Evolutionary conservation across 2,113 vertebrate genomes (phyloP), one percentile per base, ranked within the genome.

Genomic region (Corapipo altera): DNA sequence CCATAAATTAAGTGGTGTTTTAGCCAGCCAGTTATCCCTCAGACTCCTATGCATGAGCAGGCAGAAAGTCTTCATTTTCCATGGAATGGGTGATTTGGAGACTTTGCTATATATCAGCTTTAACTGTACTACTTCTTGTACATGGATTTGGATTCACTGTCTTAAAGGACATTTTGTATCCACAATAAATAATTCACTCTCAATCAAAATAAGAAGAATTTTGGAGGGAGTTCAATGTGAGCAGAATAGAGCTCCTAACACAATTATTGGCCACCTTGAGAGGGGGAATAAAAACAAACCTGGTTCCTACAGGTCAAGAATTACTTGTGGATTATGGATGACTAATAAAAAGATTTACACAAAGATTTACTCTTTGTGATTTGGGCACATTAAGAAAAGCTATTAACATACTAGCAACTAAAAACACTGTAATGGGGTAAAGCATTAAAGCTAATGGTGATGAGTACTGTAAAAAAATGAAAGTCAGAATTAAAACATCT

Each of bases 61-160:
- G 48, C 37, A 89, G 23, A 37, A 70, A 74, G 19, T 43, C 33
- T 81, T 37, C 26, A 12, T 87, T 87, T 71, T 54, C 22, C 32
- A 32, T 59, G 49, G n/a, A 28, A 71, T 8, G 26, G 62, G 33
- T 51, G 62, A 43, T 62, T 39, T 70, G 46, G 69, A 77, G 81
- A 37, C n/a, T 77, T 73, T 81, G 26, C 74, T 57, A 3, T 76
- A 0, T 8, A 41, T 67, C 76, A 74, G 43, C 35, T 66, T 71
- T 67, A 80, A 27, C 15, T 32, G 35, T 43, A 30, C 28, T 44
- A 4, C 26, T 67, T 15, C 27, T 70, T 62, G 32, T 49, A 12
- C 0, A 0, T 13, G 11, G 6, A 4, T 48, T 84, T 3, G 5
- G 51, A 26, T 46, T 87, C 52, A 23, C 37, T 69, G 67, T 22